Conservation (phyloP, 2,113 vertebrate genomes). For the Oryzias woworae region DNA sequence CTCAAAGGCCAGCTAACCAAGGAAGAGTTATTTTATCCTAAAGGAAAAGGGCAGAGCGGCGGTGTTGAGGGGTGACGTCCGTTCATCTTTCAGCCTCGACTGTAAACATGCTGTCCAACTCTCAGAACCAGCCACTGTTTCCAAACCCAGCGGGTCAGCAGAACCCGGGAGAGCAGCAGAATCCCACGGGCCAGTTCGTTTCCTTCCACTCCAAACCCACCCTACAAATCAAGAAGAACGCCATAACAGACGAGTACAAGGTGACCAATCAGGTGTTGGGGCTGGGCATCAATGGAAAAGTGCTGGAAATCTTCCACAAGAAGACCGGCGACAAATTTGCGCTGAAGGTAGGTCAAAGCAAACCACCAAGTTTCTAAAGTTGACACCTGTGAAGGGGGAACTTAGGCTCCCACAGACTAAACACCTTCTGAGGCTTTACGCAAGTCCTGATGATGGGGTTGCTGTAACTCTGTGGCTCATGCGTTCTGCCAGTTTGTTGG, state of each 20-base stretch:
- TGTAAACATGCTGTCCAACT: slow-evolving; percentile 81
- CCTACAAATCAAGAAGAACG: slow-evolving; percentile 89
- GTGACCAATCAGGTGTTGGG: slow-evolving; percentile 93
- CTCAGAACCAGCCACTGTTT: slow-evolving; percentile 81
- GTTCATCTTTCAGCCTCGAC: slow-evolving; percentile 19
- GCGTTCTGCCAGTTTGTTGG: too few relatives aligned
- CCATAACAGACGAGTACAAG: slow-evolving; percentile 95
- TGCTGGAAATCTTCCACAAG: slow-evolving; percentile 90
- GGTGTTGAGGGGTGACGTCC: slow-evolving; percentile 31
- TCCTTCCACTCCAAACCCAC: slow-evolving; percentile 79
- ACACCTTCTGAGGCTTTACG: neutral
- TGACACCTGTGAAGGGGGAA: neutral
- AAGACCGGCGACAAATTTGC: slow-evolving; percentile 90
- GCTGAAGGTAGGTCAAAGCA: slow-evolving; percentile 81
- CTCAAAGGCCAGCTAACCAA: slow-evolving; percentile 37
- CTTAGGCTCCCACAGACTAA: neutral
- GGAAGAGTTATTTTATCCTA: slow-evolving; percentile 22
- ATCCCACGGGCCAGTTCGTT: slow-evolving; percentile 67
- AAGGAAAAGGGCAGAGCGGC: slow-evolving; percentile 22
- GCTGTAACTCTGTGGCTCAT: too few relatives aligned
- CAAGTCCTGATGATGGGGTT: too few relatives aligned
- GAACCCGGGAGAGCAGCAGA: slow-evolving; percentile 68
- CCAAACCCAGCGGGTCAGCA: slow-evolving; percentile 71
- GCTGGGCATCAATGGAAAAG: slow-evolving; percentile 94
- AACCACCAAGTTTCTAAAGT: too few relatives aligned